Conservation (phyloP, 2,113 vertebrate species). For the Amphilophus citrinellus region DNA sequence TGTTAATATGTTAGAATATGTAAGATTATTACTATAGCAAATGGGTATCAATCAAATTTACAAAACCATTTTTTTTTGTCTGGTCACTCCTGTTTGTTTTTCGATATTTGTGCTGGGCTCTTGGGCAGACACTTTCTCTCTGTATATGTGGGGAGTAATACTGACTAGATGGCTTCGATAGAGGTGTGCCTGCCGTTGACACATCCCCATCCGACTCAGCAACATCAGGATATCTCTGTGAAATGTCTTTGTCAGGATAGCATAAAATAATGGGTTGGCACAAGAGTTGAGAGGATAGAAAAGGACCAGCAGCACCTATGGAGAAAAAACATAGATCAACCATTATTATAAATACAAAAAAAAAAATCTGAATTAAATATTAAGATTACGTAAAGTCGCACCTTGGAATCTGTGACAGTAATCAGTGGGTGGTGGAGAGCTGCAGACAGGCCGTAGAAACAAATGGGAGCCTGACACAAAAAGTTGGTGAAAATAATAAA, state of each 20-base stretch:
- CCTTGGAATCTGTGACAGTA: conserved; percentile 91
- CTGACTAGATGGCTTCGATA: conserved; percentile 83
- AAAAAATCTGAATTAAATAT: neutral
- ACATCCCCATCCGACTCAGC: conserved; percentile 88
- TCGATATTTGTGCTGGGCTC: neutral
- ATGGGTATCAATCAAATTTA: neutral
- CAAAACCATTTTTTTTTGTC: neutral
- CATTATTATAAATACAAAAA: neutral
- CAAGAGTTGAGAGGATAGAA: conserved; percentile 95
- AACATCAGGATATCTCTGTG: conserved; percentile 87
- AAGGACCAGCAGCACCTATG: conserved; percentile 85
- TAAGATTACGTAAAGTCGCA: conserved; percentile 47
- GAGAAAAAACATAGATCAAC: conserved; percentile 18
- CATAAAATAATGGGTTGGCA: conserved; percentile 92
- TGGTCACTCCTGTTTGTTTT: neutral
- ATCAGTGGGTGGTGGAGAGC: conserved; percentile 89
- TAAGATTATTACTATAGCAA: neutral
- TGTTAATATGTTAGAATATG: neutral
- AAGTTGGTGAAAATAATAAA: conserved; percentile 92
- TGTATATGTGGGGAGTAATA: conserved; percentile 8
- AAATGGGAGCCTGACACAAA: conserved; percentile 90
- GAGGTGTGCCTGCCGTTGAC: conserved; percentile 83
- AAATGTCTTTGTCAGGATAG: conserved; percentile 91
- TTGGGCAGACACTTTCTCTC: neutral
- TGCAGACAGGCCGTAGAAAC: conserved; percentile 91